These are phyloP conservation scores for Triplophysa tibetana DNA, from an alignment of 2,113 vertebrate genomes.

Conservation along the genomic window DNA sequence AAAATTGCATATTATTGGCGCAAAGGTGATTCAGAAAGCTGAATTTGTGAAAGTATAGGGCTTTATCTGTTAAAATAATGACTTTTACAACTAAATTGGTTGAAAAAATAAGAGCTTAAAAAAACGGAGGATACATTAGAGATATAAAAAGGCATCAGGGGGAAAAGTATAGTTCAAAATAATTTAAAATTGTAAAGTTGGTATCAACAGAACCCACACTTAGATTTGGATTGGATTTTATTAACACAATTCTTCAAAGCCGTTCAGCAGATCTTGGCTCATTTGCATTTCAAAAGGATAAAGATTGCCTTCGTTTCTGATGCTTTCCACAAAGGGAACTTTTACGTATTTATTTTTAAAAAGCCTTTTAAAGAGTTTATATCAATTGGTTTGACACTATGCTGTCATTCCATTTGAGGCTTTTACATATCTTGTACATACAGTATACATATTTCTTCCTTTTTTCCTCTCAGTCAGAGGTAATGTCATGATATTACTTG, in stretches of 20 bases:
- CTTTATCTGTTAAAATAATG: conserved; percentile 15
- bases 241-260: conserved; percentile 75
- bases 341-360: conserved; percentile 61
- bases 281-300: conserved; percentile 80
- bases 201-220: conserved; percentile 67
- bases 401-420: conserved; percentile 65
- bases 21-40: too few relatives aligned
- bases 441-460: conserved; percentile 56
- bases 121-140: conserved; percentile 56
- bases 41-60: neutral
- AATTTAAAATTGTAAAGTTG: conserved; percentile 73
- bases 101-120: neutral
- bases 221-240: conserved; percentile 70
- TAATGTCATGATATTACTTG: conserved; percentile 1
- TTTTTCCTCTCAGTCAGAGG: neutral
- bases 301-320: conserved; percentile 74
- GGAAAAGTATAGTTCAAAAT: conserved; percentile 6
- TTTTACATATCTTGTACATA: conserved; percentile 39
- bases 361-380: conserved; percentile 63
- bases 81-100: conserved; percentile 25
- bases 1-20: too few relatives aligned
- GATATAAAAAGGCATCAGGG: conserved; percentile 61
- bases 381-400: conserved; percentile 61
- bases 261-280: conserved; percentile 68
- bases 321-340: conserved; percentile 66